Base-by-base conservation (phyloP, 2,797 vertebrate species). In the Spizella passerina region DNA sequence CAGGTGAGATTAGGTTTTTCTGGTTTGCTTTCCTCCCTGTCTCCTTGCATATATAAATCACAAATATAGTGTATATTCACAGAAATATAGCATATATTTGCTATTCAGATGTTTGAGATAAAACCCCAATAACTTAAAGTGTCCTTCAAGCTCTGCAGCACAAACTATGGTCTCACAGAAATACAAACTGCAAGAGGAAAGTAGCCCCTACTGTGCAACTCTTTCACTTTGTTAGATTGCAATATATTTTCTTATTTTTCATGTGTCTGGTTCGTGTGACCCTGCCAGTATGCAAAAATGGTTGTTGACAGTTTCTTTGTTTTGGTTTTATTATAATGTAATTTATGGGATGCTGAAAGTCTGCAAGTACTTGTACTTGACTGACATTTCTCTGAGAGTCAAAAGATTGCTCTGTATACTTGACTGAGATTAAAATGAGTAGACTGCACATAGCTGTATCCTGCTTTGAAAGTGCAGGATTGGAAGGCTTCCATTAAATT, bases 401-500 rank as follows among this genome's bases (percentile, higher is more conserved):
- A 84, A 92, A 96, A 94, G 90, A 93, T 57, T 68, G 49, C 66
- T 63, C 29, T n/a, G 30, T 85, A 44, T 59, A 93, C 66, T 88
- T 83, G 90, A 89, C 63, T 70, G 76, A 91, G 93, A 95, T 92
- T 87, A 84, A 85, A 95, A 84, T 81, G 63, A 61, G 73, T 78
- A 63, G 93, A 39, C 30, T 71, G 43, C 9, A 3, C 69, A 49
- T 52, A 63, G 82, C 73, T 64, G 73, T 80, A 77, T 86, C 66
- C 86, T 84, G 75, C 82, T 83, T 91, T 86, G 80, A 88, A 90
- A 95, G 82, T 61, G 60, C 49, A 70, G 68, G 80, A 91, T 83
- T 95, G 94, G 94, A 97, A 95, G 21, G 38, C 61, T 95, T 95
- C 95, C 92, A 91, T 95, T 96, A 94, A 91, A 93, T 90, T 96